These are phyloP conservation scores for Physocephala rufipes DNA, from an alignment of 2,888 invertebrate genomes.

Conservation along the genomic window DNA sequence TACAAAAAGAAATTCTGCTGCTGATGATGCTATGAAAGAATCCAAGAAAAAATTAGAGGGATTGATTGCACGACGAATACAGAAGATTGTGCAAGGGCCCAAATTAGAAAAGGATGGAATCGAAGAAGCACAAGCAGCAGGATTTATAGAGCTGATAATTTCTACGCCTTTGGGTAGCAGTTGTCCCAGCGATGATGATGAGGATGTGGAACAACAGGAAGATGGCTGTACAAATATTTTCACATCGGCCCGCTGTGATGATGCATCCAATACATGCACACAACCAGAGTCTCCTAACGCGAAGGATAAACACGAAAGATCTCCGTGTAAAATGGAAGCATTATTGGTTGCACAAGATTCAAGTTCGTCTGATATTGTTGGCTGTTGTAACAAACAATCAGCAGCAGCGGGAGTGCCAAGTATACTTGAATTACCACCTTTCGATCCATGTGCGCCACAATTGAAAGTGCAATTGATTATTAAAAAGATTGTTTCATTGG, in stretches of 20 bases:
- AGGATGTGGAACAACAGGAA: constrained; percentile 10
- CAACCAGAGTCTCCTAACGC: background rate
- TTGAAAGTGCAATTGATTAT: constrained; percentile 56
- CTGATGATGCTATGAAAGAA: background rate
- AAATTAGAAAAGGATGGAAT: background rate
- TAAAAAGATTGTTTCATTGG: constrained; percentile 60
- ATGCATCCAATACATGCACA: background rate
- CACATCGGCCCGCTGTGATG: background rate
- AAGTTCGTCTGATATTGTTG: constrained; percentile 39
- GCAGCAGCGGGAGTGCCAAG: constrained; percentile 49
- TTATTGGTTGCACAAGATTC: constrained; percentile 23
- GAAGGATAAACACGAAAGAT: no score
- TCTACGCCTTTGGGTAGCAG: constrained; percentile 5
- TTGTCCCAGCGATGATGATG: constrained; percentile 25
- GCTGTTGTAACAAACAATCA: constrained; percentile 41
- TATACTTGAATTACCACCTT: constrained; percentile 58
- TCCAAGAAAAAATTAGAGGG: constrained; percentile 31
- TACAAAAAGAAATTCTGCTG: constrained; percentile 23
- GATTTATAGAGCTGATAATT: constrained; percentile 10
- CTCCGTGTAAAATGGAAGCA: background rate
- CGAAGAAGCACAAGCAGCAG: constrained; percentile 16
- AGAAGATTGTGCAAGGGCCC: constrained; percentile 7
- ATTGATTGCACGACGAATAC: constrained; percentile 24
- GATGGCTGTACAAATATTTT: background rate
- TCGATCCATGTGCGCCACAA: constrained; percentile 58